phyloP scores from a whole-genome alignment of 2,797 vertebrate species.

The Fringilla coelebs region DNA sequence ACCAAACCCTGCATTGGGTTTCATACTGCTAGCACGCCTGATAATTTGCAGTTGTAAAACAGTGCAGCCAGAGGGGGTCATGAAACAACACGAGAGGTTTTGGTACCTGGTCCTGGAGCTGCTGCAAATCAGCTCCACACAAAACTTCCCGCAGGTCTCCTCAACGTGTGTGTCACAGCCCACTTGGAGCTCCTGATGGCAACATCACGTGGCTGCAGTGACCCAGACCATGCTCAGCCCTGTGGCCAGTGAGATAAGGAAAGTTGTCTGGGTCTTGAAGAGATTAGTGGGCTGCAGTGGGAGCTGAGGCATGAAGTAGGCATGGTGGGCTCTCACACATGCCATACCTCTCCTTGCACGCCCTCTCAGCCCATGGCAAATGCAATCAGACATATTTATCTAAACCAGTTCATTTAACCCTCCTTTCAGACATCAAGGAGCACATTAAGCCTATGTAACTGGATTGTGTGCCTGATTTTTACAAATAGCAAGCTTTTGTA shows the following conservation, averaged over 20 bases:
- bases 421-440: not conserved
- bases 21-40: not conserved
- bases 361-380: not conserved
- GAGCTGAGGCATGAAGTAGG: not conserved
- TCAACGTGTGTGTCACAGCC: accelerated
- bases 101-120: not conserved
- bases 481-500: not conserved
- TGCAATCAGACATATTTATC: not conserved
- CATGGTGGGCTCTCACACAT: accelerated
- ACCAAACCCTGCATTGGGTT: not conserved
- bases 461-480: not conserved
- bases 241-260: accelerated
- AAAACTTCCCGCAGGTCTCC: not conserved
- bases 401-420: not conserved
- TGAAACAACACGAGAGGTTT: accelerated
- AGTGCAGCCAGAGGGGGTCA: not conserved
- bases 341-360: not conserved
- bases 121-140: not conserved
- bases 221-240: accelerated
- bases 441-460: not conserved
- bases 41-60: not conserved
- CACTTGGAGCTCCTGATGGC: not conserved
- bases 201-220: not conserved
- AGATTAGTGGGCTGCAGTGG: not conserved
- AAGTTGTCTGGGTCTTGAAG: not conserved